These are phyloP conservation scores for Gobio occitaniae DNA, from an alignment of 2,797 vertebrate genomes.

Conservation along the genomic window DNA sequence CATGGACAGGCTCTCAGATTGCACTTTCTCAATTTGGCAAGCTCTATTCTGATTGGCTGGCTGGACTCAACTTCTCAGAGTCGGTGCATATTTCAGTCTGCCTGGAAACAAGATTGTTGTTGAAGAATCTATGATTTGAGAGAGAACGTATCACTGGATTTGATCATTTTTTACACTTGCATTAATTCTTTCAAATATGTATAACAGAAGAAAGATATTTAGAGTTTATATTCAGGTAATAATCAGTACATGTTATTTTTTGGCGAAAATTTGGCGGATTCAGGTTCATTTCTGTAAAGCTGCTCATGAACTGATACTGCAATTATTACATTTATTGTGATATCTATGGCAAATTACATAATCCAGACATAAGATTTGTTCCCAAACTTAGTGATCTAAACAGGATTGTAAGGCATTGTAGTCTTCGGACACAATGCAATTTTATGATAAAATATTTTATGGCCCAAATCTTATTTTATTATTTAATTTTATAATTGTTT, in stretches of 20 bases:
- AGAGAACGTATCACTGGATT: background rate
- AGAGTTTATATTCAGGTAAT: background rate
- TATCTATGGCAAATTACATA: background rate
- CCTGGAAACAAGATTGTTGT: background rate
- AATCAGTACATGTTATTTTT: background rate
- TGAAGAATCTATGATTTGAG: background rate
- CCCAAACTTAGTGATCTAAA: background rate
- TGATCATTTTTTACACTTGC: background rate
- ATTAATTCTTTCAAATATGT: background rate
- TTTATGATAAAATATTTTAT: background rate
- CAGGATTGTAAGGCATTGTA: background rate
- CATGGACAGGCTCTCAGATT: background rate
- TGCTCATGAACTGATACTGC: background rate
- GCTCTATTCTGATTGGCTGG: constrained; percentile 3
- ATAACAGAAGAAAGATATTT: too few species aligned
- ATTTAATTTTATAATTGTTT: too few species aligned
- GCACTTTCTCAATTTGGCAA: background rate
- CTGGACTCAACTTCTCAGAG: background rate
- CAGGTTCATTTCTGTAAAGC: background rate
- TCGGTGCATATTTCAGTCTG: background rate
- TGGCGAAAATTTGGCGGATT: background rate
- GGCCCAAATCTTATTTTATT: too few species aligned
- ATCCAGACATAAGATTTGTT: background rate
- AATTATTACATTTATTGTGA: background rate
- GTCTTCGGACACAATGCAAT: background rate